Evolutionary conservation across 1,140 invertebrate genomes (phyloP).

Genomic region (Drosophila pseudoananassae): DNA sequence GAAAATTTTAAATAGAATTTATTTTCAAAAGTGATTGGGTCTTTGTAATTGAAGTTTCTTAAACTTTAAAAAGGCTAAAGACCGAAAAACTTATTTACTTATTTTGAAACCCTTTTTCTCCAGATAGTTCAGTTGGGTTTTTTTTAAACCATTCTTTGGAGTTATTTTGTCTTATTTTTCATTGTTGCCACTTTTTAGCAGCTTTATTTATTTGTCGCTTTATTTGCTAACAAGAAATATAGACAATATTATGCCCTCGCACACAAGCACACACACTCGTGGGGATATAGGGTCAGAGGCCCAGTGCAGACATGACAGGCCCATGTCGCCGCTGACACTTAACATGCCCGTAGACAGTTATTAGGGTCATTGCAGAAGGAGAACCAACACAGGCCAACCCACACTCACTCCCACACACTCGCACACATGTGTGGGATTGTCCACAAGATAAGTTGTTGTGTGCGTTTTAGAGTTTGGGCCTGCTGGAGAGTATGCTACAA

Average conservation of each 20-base stretch:
- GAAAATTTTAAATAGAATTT: not conserved
- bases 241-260: constrained; percentile 70
- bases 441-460: constrained; percentile 48
- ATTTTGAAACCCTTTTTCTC: no score
- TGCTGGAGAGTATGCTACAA: constrained; percentile 70
- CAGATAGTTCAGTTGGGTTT: not conserved
- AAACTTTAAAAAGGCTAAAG: no score
- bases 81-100: no score
- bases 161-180: constrained; percentile 47
- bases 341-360: constrained; percentile 81
- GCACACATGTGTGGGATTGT: constrained; percentile 14
- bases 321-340: constrained; percentile 80
- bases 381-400: constrained; percentile 25
- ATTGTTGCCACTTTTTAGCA: constrained; percentile 70
- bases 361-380: constrained; percentile 67
- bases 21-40: no score
- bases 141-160: not conserved
- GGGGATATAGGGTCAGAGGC: constrained; percentile 31
- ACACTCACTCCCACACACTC: not conserved
- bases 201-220: constrained; percentile 80
- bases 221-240: constrained; percentile 80
- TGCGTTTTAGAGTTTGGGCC: constrained; percentile 70
- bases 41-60: no score
- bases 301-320: constrained; percentile 66
- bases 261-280: constrained; percentile 19